phyloP scores from a whole-genome alignment of 2,888 invertebrate species.

The Gastrophysa polygoni region DNA sequence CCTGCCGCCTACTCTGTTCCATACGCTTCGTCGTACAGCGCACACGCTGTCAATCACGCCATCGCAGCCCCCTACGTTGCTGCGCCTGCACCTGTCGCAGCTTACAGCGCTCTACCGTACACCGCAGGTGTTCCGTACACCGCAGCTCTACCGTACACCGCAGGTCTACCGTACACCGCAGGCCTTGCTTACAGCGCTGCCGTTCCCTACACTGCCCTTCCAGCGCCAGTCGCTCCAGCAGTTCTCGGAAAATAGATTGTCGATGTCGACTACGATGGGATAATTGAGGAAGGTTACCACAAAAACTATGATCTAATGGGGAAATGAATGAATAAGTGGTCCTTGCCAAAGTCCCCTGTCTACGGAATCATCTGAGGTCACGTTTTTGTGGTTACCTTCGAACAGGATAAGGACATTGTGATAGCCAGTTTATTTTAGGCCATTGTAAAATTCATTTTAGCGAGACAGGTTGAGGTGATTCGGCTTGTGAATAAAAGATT shows the following conservation, averaged over 20 bases:
- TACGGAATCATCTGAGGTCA: no score
- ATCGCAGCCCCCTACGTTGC: constrained; percentile 68
- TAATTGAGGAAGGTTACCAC: not conserved
- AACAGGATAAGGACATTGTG: not conserved
- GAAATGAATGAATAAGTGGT: not conserved
- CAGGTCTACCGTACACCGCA: constrained; percentile 6
- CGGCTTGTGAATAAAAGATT: not conserved
- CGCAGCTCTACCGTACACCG: not conserved
- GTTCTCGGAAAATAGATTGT: not conserved
- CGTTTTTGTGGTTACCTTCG: not conserved
- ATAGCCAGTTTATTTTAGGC: not conserved
- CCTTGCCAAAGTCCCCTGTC: no score
- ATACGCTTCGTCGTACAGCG: constrained; percentile 77
- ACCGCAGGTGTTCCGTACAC: constrained; percentile 4
- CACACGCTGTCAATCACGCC: constrained; percentile 77
- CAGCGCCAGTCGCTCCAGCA: not conserved
- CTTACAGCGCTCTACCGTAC: not conserved
- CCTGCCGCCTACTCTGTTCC: constrained; percentile 70
- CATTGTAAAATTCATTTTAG: not conserved
- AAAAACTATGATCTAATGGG: not conserved
- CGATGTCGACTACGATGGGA: not conserved
- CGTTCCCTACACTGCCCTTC: constrained; percentile 16
- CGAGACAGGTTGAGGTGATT: not conserved
- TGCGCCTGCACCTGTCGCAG: constrained; percentile 24
- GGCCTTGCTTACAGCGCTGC: constrained; percentile 14